Conservation (phyloP, 2,888 invertebrate species). For the Stenoptilia bipunctidactyla region DNA sequence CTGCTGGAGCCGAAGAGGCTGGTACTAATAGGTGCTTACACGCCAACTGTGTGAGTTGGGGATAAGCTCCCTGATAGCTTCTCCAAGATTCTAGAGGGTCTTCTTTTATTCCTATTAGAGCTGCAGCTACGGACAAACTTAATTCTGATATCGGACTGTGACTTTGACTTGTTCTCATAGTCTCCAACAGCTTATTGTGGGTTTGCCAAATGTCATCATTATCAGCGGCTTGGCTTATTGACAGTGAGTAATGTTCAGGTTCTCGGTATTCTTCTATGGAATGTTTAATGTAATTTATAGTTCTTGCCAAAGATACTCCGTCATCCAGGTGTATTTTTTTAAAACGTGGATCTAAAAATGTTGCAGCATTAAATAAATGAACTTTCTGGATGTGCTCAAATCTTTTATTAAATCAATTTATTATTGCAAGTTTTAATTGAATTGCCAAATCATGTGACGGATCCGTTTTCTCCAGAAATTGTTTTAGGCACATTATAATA, state of each 20-base stretch:
- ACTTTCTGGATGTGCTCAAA: conserved; percentile 18
- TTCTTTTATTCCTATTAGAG: conserved; percentile 17
- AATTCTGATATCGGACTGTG: conserved; percentile 15
- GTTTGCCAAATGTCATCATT: conserved; percentile 17
- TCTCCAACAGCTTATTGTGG: conserved; percentile 17
- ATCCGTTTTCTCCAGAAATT: conserved; percentile 15
- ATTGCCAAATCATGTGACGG: conserved; percentile 16
- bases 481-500: conserved; percentile 19
- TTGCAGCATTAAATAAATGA: conserved; percentile 12
- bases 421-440: conserved; percentile 18
- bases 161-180: conserved; percentile 17
- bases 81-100: conserved; percentile 19
- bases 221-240: conserved; percentile 16
- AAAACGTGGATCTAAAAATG: conserved; percentile 16
- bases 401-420: conserved; percentile 18
- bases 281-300: conserved; percentile 17
- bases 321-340: conserved; percentile 16
- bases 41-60: conserved; percentile 5
- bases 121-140: conserved; percentile 9
- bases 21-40: too few relatives aligned
- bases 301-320: conserved; percentile 15
- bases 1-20: too few relatives aligned
- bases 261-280: conserved; percentile 18
- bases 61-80: conserved; percentile 13
- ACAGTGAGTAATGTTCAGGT: conserved; percentile 10